phyloP scores from a whole-genome alignment of 2,888 invertebrate genomes.

The Calephelis perditalis region DNA sequence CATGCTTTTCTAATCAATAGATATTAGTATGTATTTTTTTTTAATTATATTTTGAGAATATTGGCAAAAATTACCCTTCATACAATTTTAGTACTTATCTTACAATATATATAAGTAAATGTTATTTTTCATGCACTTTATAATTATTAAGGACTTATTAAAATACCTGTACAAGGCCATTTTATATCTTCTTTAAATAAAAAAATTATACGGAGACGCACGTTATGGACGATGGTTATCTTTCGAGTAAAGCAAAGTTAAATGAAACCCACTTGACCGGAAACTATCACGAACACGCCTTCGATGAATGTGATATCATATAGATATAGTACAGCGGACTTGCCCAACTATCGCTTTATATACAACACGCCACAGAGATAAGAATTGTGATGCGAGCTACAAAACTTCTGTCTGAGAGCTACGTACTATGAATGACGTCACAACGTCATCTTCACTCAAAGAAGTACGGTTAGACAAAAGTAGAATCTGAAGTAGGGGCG shows the following conservation, averaged over 20 bases:
- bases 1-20: too few species aligned
- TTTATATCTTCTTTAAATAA: conserved; percentile 44
- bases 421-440: conserved; percentile 77
- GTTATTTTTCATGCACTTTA: conserved; percentile 6
- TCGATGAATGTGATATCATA: conserved; percentile 62
- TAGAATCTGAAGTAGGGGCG: conserved; percentile 50
- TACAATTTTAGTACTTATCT: background rate
- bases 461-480: conserved; percentile 60
- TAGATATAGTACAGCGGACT: conserved; percentile 52
- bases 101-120: background rate
- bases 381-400: conserved; percentile 63
- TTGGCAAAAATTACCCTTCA: too few species aligned
- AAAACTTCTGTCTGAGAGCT: conserved; percentile 73
- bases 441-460: conserved; percentile 53
- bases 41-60: too few species aligned
- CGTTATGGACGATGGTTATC: conserved; percentile 40
- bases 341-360: conserved; percentile 64
- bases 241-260: conserved; percentile 42
- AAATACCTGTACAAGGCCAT: conserved; percentile 68
- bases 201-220: conserved; percentile 28
- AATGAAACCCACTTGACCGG: conserved; percentile 37
- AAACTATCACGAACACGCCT: conserved; percentile 61
- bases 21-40: too few species aligned
- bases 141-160: background rate
- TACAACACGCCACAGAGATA: conserved; percentile 56